Base-by-base conservation (phyloP, 2,797 vertebrate genomes). In the Dermochelys coriacea region DNA sequence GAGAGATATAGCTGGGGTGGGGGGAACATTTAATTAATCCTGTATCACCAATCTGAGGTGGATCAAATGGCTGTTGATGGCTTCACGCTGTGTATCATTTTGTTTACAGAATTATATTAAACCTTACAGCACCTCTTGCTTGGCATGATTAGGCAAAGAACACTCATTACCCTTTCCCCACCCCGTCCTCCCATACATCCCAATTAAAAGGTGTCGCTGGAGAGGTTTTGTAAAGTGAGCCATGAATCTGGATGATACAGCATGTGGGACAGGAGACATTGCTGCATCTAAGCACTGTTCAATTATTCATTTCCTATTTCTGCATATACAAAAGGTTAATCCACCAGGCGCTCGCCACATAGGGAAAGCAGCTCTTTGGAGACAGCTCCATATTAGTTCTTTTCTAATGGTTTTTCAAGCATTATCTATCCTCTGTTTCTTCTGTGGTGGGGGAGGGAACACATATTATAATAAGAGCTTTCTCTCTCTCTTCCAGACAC, bases 301-400 rank as follows among this genome's bases (percentile, higher is more conserved):
- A 96, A 95, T 97, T 96, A 97, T 96, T 96, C 96, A 95, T 96
- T 94, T 82, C 91, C 82, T 59, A 95, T 95, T 96, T 88, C 96
- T 97, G 94, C 95, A 90, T 80, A 89, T 59, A 88, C 93, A 93
- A 92, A 96, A 97, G 95, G 97, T 97, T 97, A 96, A 98, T 96
- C 96, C 96, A 93, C 10, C 80, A 97, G 96, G 94, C 4, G 11
- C 81, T 91, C 93, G 92, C 95, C 96, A 95, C 92, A 92, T 86
- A 82, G 94, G 89, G 86, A 96, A 96, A 95, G 88, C 89, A 95
- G 92, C 82, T 97, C 95, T 97, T 97, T 91, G 88, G 97, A 96
- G 96, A 94, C 94, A 94, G 95, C 59, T 91, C 91, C 84, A 80
- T 91, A 86, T 94, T 92, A 81, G 82, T 89, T 64, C 78, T 90